Conservation (phyloP, 1,140 invertebrate genomes). For the Heterodera carotae region DNA sequence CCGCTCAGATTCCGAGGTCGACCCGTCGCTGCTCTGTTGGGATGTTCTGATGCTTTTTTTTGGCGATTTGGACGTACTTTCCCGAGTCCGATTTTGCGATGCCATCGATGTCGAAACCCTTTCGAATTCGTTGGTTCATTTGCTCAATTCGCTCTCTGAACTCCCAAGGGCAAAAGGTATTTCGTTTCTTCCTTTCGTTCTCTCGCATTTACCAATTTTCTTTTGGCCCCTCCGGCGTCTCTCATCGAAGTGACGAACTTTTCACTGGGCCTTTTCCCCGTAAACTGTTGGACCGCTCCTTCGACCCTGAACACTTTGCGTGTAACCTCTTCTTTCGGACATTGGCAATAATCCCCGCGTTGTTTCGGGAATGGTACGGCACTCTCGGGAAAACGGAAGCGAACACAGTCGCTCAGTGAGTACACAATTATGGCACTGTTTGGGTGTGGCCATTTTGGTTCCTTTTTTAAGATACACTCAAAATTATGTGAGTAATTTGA, state of each 20-base stretch:
- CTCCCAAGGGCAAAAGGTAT: not conserved
- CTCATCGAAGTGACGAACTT: not conserved
- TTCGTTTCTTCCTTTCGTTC: not conserved
- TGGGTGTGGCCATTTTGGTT: not conserved
- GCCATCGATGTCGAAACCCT: constrained; percentile 18
- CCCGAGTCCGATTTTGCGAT: constrained; percentile 33
- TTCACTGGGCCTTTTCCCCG: not conserved
- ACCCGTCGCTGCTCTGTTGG: constrained; percentile 32
- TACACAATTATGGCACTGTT: not conserved
- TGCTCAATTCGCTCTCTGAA: constrained; percentile 27
- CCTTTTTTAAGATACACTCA: constrained; percentile 28
- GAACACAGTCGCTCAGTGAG: constrained; percentile 10
- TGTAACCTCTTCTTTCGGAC: constrained; percentile 44
- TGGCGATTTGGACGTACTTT: constrained; percentile 36
- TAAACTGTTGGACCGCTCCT: constrained; percentile 1
- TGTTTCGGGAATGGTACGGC: constrained; percentile 36
- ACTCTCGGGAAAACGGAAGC: constrained; percentile 16
- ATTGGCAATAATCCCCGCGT: constrained; percentile 23
- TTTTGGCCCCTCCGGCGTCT: not conserved
- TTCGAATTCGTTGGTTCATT: constrained; percentile 7
- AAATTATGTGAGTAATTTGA: constrained; percentile 33
- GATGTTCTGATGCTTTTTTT: constrained; percentile 40
- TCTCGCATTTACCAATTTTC: not conserved
- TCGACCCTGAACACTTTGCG: constrained; percentile 38
- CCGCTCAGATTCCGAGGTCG: constrained; percentile 2